phyloP scores from a whole-genome alignment of 2,113 vertebrate species.

The Ophthalmolycus amberensis region DNA sequence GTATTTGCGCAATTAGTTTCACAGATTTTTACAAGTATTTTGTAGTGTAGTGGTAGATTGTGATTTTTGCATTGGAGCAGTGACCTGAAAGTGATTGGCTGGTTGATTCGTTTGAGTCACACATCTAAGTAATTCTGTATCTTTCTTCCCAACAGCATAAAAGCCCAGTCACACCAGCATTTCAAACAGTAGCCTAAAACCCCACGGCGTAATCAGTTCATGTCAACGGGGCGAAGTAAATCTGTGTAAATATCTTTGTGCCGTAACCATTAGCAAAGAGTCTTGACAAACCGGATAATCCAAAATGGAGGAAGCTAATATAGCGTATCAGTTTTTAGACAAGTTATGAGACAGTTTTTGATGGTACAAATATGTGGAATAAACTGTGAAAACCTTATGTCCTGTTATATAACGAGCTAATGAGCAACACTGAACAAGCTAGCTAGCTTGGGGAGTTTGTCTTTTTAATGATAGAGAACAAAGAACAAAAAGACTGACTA shows the following conservation, averaged over 20 bases:
- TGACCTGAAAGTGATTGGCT: constrained; percentile 55
- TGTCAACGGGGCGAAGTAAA: not conserved
- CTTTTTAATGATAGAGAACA: not conserved
- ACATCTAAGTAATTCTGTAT: constrained; percentile 8
- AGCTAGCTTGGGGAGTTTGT: not conserved
- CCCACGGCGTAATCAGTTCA: not conserved
- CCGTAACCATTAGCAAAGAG: not conserved
- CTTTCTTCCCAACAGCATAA: constrained; percentile 28
- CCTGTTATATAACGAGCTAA: not conserved
- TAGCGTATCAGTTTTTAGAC: not conserved
- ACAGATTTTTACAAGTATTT: constrained; percentile 37
- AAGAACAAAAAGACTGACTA: not conserved
- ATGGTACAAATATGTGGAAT: not conserved
- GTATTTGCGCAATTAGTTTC: constrained; percentile 43
- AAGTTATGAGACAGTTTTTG: not conserved
- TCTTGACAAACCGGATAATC: not conserved
- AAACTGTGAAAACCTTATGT: not conserved
- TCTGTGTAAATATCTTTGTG: not conserved
- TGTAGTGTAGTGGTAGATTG: constrained; percentile 55
- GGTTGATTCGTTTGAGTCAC: constrained; percentile 42
- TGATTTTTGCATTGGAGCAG: constrained; percentile 49
- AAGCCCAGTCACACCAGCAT: constrained; percentile 58
- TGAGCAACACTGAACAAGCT: not conserved
- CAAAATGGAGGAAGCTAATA: not conserved
- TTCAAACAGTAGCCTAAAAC: constrained; percentile 10